These are phyloP conservation scores for Cydia pomonella DNA, from an alignment of 1,140 invertebrate species.

Conservation along the genomic window DNA sequence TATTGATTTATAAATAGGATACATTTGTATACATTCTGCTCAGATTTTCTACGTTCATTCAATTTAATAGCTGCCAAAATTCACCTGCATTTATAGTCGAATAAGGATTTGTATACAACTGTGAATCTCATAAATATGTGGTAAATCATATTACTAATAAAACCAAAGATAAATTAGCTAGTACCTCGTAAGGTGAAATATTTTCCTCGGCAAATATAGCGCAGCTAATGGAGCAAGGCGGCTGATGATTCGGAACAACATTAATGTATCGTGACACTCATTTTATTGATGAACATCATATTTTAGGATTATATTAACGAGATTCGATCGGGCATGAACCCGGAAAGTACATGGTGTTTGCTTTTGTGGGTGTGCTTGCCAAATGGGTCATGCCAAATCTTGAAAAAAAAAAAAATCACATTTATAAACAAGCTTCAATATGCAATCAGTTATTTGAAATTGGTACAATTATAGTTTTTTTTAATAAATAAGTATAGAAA, in stretches of 20 bases:
- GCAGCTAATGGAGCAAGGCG: conserved; percentile 19
- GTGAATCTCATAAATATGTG: too few species aligned
- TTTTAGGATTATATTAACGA: conserved; percentile 23
- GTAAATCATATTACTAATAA: not conserved
- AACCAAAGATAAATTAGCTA: not conserved
- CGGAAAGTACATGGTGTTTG: not conserved
- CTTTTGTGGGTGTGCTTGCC: not conserved
- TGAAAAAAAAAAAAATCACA: too few species aligned
- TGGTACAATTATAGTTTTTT: too few species aligned
- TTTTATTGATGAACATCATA: conserved; percentile 30
- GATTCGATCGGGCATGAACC: not conserved
- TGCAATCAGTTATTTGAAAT: too few species aligned
- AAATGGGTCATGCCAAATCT: not conserved
- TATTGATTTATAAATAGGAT: too few species aligned
- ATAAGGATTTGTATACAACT: too few species aligned
- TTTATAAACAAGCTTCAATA: too few species aligned
- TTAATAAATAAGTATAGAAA: too few species aligned
- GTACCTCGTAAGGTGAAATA: conserved; percentile 12
- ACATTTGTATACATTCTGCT: too few species aligned
- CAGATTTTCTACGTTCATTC: too few species aligned
- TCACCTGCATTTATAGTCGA: too few species aligned
- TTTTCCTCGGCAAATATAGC: not conserved
- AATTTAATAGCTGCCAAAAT: too few species aligned
- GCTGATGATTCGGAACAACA: conserved; percentile 29
- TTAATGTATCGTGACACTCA: conserved; percentile 31